These are phyloP conservation scores for Onychomys leucogaster DNA, from an alignment of 2,797 vertebrate genomes.

Conservation along the genomic window DNA sequence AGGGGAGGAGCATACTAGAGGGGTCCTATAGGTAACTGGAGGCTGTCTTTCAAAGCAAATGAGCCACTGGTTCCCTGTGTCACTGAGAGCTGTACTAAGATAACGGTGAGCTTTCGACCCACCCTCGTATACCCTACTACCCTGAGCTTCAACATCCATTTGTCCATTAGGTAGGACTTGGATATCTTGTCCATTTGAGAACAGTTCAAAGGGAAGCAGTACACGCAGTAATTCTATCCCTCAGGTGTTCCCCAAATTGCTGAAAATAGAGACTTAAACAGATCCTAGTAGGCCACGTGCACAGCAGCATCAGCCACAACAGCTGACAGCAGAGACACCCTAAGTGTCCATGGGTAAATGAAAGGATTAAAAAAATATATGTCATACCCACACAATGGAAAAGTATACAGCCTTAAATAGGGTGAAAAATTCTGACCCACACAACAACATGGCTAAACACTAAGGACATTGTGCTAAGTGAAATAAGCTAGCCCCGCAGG, in stretches of 20 bases:
- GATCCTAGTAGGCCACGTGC: not conserved
- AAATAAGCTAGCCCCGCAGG: not conserved
- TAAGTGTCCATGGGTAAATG: not conserved
- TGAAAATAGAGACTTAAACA: not conserved
- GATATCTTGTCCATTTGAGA: not conserved
- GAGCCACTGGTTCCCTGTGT: not conserved
- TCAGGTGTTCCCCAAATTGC: not conserved
- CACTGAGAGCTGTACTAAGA: not conserved
- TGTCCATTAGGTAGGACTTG: not conserved
- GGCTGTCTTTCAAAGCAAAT: not conserved
- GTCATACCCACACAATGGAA: not conserved
- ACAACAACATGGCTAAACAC: not conserved
- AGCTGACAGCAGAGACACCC: not conserved
- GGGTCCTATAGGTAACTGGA: not conserved
- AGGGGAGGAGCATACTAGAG: accelerated
- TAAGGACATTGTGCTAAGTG: not conserved
- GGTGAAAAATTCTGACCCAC: not conserved
- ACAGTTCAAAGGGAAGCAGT: not conserved
- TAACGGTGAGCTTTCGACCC: accelerated
- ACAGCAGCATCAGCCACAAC: not conserved
- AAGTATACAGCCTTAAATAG: not conserved
- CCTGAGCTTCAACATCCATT: not conserved
- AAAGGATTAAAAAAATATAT: not conserved
- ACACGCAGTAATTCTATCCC: too few species aligned
- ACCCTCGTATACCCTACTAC: accelerated